Evolutionary conservation across 2,113 vertebrate species (phyloP).

Genomic region (Cochlearius cochlearius): DNA sequence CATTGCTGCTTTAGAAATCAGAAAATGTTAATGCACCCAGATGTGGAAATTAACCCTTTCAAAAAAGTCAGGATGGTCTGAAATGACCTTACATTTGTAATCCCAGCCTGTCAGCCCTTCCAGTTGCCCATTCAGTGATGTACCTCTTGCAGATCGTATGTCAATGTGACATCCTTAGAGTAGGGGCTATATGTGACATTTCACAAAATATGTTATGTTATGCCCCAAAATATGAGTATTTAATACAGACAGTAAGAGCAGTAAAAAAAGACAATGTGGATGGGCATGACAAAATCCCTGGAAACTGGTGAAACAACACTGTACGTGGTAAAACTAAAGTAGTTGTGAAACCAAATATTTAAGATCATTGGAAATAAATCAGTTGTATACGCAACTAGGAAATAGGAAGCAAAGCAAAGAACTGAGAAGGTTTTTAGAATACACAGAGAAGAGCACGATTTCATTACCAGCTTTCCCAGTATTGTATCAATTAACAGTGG

Average conservation of each 20-base stretch:
- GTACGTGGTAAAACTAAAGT: not conserved
- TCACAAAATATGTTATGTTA: not conserved
- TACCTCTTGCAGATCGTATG: rapidly evolving
- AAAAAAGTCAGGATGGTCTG: not conserved
- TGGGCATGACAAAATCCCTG: not conserved
- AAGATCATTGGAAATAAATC: not conserved
- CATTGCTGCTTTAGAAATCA: not conserved
- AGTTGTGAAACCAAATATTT: not conserved
- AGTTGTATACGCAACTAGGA: not conserved
- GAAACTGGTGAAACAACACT: not conserved
- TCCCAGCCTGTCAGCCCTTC: not conserved
- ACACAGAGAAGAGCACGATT: not conserved
- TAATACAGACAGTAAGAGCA: not conserved
- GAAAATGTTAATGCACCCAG: not conserved
- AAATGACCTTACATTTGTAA: not conserved
- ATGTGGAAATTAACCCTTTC: not conserved
- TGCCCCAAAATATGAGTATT: not conserved
- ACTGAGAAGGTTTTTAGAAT: not conserved
- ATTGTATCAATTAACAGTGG: not conserved
- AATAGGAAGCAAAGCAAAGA: not conserved
- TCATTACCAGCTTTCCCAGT: not conserved
- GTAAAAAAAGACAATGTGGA: not conserved
- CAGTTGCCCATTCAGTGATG: not conserved
- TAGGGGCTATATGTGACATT: not conserved
- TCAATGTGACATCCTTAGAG: not conserved